Percentiles rank a stretch among this genome's conserved stretches.
phyloP scores from a whole-genome alignment of 92 coral and sea anemone species.

The Desmophyllum pertusum region DNA sequence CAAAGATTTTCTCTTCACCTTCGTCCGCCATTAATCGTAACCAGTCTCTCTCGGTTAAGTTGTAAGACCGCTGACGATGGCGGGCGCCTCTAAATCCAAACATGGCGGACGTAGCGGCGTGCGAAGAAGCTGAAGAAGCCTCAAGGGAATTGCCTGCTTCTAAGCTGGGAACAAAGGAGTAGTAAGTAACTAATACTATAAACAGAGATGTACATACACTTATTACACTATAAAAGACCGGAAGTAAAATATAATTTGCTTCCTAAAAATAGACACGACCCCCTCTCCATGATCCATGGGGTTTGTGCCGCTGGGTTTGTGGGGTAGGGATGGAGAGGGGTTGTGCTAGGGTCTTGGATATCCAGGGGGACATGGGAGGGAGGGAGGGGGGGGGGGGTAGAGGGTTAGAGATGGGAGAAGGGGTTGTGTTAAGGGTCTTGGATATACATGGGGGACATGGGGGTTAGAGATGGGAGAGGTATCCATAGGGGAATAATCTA shows the following conservation, averaged over 20 bases:
- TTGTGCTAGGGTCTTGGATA: too few relatives aligned
- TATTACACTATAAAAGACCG: neutral
- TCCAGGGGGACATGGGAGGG: too few relatives aligned
- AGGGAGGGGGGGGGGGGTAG: too few relatives aligned
- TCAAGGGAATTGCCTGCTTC: slow-evolving; percentile 57
- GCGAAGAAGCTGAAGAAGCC: slow-evolving; percentile 14
- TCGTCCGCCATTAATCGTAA: slow-evolving; percentile 39
- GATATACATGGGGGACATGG: too few relatives aligned
- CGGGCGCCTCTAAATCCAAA: slow-evolving; percentile 47
- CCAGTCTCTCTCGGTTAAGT: slow-evolving; percentile 32
- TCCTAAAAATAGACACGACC: too few relatives aligned
- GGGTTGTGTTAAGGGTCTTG: too few relatives aligned
- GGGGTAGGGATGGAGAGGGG: too few relatives aligned
- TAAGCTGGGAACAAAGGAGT: slow-evolving; percentile 72
- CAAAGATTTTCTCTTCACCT: neutral
- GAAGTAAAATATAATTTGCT: neutral
- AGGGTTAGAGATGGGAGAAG: too few relatives aligned
- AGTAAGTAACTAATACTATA: slow-evolving; percentile 53
- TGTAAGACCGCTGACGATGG: slow-evolving; percentile 24
- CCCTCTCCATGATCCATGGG: too few relatives aligned
- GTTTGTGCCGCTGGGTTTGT: too few relatives aligned
- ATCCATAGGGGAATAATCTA: too few relatives aligned
- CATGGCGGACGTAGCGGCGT: slow-evolving; percentile 54
- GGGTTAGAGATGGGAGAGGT: too few relatives aligned
- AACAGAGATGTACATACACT: neutral